Base-by-base conservation (phyloP, 2,797 vertebrate species). In the Loriculus beryllinus region DNA sequence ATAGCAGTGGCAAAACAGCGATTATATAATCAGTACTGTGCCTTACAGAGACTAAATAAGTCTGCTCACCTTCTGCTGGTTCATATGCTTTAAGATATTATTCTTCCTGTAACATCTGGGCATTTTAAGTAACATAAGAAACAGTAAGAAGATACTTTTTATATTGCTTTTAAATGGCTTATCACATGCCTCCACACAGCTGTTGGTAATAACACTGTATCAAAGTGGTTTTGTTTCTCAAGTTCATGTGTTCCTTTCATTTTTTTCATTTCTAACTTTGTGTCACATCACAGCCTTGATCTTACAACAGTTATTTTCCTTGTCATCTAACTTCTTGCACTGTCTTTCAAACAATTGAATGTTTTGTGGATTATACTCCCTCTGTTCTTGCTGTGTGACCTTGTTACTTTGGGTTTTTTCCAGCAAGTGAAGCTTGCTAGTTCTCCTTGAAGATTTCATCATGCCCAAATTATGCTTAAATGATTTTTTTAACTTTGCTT, bases 1-100 rank as follows among this genome's bases (percentile, higher is more conserved):
- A 2, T 78, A 92, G 86, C 88, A 40, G 89, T 91, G 89, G 87
- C 95, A 94, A 86, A 96, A 91, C 93, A 96, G 75, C 6, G 74
- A 84, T 95, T 94, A 91, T 88, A 77, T 95, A 96, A 96, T 94
- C 93, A 94, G 93, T 14, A 5, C 83, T 86, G 56, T 3, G 14
- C 85, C 90, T 81, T 42, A 20, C 26, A 88, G 80, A 95, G 82
- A 80, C 90, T 77, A 91, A 93, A 92, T 86, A 91, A 76, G 43
- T 91, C 85, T 93, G 56, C 82, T 72, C 70, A n/a, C 76, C 85
- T 86, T 79, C 8, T 47, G 62, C 88, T 90, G 83, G 76, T 92
- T 70, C 75, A 18, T 80, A 7, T 21, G 40, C 71, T 85, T 93
- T 71, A 74, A 35, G 70, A 2, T 74, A 5, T 57, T 87, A 20